Conservation (phyloP, 2,888 invertebrate species). For the Dasysyrphus tricinctus region DNA sequence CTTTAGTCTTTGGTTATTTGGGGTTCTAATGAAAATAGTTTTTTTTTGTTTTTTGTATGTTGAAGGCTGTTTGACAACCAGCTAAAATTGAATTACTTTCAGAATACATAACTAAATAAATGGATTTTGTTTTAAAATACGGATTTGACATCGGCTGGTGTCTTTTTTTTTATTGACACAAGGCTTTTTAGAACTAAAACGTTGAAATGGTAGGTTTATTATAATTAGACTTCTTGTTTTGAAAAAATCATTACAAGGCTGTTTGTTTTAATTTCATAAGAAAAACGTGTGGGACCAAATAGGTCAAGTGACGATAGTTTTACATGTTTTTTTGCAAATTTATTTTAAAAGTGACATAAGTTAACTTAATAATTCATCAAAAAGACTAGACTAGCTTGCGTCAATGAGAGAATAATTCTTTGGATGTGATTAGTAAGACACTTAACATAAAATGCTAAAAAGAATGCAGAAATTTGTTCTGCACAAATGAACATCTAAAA, state of each 20-base stretch:
- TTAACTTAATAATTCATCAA: not conserved
- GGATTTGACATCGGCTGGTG: not conserved
- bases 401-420: too few species aligned
- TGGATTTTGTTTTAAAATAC: slow-evolving; percentile 31
- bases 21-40: slow-evolving; percentile 32
- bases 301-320: slow-evolving; percentile 5
- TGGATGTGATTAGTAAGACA: too few species aligned
- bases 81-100: slow-evolving; percentile 50
- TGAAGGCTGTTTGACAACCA: slow-evolving; percentile 64
- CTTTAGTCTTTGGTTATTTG: slow-evolving; percentile 34
- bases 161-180: not conserved
- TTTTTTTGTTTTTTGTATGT: slow-evolving; percentile 23
- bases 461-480: too few species aligned
- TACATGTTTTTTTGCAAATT: too few species aligned
- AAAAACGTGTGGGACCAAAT: slow-evolving; percentile 26
- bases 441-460: too few species aligned
- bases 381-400: not conserved
- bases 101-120: slow-evolving; percentile 46
- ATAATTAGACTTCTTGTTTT: slow-evolving; percentile 21
- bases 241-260: slow-evolving; percentile 12
- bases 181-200: slow-evolving; percentile 23
- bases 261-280: slow-evolving; percentile 23
- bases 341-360: not conserved
- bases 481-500: too few species aligned
- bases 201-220: not conserved